These are phyloP conservation scores for Meandrusa payeni DNA, from an alignment of 2,888 invertebrate genomes.

Conservation along the genomic window DNA sequence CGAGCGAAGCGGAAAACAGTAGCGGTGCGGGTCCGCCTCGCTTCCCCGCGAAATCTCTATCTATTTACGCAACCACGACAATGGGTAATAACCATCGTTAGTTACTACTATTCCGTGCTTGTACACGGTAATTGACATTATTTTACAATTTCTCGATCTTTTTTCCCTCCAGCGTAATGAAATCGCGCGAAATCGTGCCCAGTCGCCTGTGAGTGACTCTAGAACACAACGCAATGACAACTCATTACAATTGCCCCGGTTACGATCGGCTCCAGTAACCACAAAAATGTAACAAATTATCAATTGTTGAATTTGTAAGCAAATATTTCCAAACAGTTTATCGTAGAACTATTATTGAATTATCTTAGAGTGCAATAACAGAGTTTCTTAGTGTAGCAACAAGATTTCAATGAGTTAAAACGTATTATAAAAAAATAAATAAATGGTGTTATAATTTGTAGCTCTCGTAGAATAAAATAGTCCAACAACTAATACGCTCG, in stretches of 20 bases:
- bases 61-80: conserved; percentile 73
- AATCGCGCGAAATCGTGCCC: conserved; percentile 59
- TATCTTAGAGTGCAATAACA: too few relatives aligned
- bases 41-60: conserved; percentile 60
- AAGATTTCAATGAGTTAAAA: too few relatives aligned
- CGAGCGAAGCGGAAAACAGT: conserved; percentile 69
- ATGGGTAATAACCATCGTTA: conserved; percentile 76
- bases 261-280: conserved; percentile 19
- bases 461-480: too few relatives aligned
- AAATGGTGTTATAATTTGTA: too few relatives aligned
- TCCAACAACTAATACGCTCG: too few relatives aligned
- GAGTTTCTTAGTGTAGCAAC: too few relatives aligned
- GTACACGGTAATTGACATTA: conserved; percentile 75
- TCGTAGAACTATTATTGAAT: too few relatives aligned
- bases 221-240: conserved; percentile 28
- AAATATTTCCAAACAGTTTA: conserved; percentile 1
- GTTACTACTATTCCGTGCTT: conserved; percentile 54
- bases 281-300: conserved; percentile 21
- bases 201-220: conserved; percentile 43
- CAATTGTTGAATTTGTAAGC: conserved; percentile 12
- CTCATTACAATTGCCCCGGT: conserved; percentile 13
- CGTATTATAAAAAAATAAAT: too few relatives aligned
- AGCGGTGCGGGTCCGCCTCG: conserved; percentile 51
- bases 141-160: conserved; percentile 73
- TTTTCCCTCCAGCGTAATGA: conserved; percentile 61